Percentiles rank a stretch among this genome's conserved stretches.
Conservation (phyloP, 2,113 vertebrate species). For the Osmerus eperlanus region DNA sequence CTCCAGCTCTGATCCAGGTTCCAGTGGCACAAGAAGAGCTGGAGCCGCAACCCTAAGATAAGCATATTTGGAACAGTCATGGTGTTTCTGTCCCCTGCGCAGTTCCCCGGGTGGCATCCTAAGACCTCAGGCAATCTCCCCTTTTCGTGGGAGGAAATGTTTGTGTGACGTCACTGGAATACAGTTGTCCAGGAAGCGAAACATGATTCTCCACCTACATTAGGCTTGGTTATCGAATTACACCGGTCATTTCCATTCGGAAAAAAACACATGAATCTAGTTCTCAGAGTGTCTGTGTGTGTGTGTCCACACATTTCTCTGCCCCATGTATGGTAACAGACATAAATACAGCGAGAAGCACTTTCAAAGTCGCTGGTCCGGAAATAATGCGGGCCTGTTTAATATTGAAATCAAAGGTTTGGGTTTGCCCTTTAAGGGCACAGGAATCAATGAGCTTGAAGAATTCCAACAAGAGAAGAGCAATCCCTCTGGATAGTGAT, state of each 20-base stretch:
- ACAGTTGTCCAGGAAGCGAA: constrained; percentile 26
- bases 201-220: constrained; percentile 12
- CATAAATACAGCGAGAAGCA: constrained; percentile 14
- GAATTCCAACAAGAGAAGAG: constrained; percentile 22
- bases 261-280: not conserved
- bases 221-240: constrained; percentile 23
- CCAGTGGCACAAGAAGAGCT: not conserved
- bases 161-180: constrained; percentile 27
- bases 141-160: constrained; percentile 22
- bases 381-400: constrained; percentile 15
- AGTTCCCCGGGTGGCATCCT: not conserved
- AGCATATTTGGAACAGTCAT: not conserved
- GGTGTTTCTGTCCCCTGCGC: too few relatives aligned
- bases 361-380: constrained; percentile 21
- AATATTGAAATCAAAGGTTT: constrained; percentile 45
- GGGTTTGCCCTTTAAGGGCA: constrained; percentile 36
- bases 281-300: constrained; percentile 1
- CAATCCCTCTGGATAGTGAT: constrained; percentile 15
- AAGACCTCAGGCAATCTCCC: constrained; percentile 20
- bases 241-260: constrained; percentile 1
- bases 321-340: too few relatives aligned
- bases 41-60: not conserved
- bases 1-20: not conserved
- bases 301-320: too few relatives aligned
- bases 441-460: constrained; percentile 38